phyloP scores from a whole-genome alignment of 64 coral and sea anemone species.

The Porites lutea region DNA sequence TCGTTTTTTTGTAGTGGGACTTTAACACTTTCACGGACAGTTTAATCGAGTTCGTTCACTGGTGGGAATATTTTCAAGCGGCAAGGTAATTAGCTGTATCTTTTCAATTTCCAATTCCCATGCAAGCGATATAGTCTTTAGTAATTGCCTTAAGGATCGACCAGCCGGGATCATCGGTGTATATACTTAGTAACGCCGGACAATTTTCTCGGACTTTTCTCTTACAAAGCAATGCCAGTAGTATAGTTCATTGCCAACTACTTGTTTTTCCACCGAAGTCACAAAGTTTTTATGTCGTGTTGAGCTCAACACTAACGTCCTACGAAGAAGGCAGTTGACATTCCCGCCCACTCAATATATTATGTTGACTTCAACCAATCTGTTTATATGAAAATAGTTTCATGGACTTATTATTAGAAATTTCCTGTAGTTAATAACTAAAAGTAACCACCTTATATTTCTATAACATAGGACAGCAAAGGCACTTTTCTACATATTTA shows the following conservation, averaged over 20 bases:
- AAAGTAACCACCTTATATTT: no score
- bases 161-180: not conserved
- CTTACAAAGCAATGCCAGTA: not conserved
- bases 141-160: not conserved
- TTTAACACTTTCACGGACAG: not conserved
- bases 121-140: not conserved
- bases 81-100: not conserved
- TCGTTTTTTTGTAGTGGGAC: not conserved
- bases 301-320: no score
- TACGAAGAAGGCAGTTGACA: no score
- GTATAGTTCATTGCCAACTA: not conserved
- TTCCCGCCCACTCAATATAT: not conserved
- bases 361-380: not conserved
- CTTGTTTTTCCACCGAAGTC: not conserved
- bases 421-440: no score
- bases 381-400: slow-evolving; percentile 33
- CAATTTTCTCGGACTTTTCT: not conserved
- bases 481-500: no score
- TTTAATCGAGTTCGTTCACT: not conserved
- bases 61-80: not conserved
- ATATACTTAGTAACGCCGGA: not conserved
- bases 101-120: not conserved
- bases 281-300: not conserved
- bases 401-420: not conserved
- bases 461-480: no score